These are phyloP conservation scores for Propithecus perrieri DNA, from an alignment of 2,797 vertebrate genomes.

Conservation along the genomic window DNA sequence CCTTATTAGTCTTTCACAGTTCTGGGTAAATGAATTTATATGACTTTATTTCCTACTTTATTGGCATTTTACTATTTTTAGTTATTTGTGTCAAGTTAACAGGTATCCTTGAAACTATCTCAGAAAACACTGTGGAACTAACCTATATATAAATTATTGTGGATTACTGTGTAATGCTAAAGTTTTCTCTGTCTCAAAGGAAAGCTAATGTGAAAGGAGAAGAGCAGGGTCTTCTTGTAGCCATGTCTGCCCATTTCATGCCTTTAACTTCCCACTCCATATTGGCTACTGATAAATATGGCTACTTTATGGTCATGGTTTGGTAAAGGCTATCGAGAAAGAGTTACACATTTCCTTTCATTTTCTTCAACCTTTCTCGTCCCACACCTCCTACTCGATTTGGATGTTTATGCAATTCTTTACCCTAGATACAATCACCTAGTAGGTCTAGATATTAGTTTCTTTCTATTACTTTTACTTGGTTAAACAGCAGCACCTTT, in stretches of 20 bases:
- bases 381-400: too few species aligned
- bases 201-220: background rate
- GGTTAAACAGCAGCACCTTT: background rate
- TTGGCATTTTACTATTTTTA: constrained; percentile 17
- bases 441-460: background rate
- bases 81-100: background rate
- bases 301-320: background rate
- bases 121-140: background rate
- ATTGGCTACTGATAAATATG: background rate
- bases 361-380: constrained; percentile 24
- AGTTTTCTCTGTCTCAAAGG: constrained; percentile 3
- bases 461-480: constrained; percentile 25
- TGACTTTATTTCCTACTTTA: background rate
- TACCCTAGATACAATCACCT: background rate
- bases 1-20: background rate
- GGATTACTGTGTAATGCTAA: background rate
- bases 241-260: background rate
- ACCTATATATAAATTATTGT: background rate
- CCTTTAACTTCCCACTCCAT: background rate
- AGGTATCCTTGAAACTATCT: background rate
- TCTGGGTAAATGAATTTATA: background rate
- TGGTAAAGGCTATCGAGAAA: constrained; percentile 9
- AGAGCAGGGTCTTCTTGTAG: background rate
- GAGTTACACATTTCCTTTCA: background rate
- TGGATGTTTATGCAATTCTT: constrained; percentile 9